These are phyloP conservation scores for Epinephelus malabaricus DNA, from an alignment of 2,797 vertebrate genomes.

Conservation along the genomic window DNA sequence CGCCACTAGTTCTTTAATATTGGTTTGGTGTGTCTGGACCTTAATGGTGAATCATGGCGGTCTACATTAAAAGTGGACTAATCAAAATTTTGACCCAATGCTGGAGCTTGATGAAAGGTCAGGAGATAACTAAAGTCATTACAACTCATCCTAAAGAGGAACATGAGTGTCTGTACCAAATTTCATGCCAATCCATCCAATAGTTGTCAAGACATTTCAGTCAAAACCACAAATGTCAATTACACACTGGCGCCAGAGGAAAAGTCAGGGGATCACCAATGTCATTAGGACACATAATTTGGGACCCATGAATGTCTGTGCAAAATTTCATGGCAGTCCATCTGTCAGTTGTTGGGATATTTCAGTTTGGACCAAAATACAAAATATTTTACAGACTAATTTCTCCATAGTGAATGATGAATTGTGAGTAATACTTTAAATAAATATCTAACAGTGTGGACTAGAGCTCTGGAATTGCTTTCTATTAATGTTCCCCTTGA, in stretches of 20 bases:
- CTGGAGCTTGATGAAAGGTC: background rate
- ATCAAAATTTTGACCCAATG: background rate
- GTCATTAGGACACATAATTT: background rate
- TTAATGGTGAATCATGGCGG: background rate
- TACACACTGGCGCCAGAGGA: background rate
- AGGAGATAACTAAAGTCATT: background rate
- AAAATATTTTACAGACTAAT: background rate
- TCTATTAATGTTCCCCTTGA: constrained; percentile 28
- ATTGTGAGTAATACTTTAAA: constrained; percentile 10
- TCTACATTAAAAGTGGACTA: background rate
- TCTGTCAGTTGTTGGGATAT: background rate
- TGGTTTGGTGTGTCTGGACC: too few relatives aligned
- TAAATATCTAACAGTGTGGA: constrained; percentile 6
- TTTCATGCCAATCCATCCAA: background rate
- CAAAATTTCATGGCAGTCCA: background rate
- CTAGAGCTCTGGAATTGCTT: constrained; percentile 19
- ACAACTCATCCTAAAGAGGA: background rate
- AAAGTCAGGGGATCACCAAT: background rate
- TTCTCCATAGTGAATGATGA: background rate
- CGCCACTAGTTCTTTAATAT: too few relatives aligned
- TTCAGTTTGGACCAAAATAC: background rate
- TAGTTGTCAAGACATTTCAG: background rate
- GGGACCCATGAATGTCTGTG: background rate
- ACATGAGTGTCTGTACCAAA: background rate
- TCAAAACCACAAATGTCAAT: constrained; percentile 4